Evolutionary conservation across 2,113 vertebrate species (phyloP).

Genomic region (Numenius arquata): DNA sequence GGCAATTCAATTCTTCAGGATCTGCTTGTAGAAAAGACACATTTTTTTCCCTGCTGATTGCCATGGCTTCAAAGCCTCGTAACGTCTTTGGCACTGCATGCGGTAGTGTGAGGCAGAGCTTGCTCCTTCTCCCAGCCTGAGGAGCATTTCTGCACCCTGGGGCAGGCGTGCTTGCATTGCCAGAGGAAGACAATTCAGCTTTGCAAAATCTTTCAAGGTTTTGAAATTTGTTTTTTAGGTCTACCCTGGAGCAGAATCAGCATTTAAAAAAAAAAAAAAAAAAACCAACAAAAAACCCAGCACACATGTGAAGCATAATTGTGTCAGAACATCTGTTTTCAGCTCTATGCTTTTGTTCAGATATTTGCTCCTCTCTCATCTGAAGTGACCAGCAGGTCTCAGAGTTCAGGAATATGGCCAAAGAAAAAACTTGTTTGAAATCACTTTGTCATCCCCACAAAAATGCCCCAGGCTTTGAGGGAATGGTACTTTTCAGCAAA

Average conservation of each 20-base stretch:
- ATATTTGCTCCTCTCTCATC: not conserved
- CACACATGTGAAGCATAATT: not conserved
- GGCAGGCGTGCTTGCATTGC: not conserved
- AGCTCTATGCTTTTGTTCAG: not conserved
- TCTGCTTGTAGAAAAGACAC: not conserved
- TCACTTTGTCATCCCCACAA: not conserved
- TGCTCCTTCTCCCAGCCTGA: not conserved
- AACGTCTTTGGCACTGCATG: not conserved
- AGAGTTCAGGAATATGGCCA: not conserved
- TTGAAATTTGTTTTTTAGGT: not conserved
- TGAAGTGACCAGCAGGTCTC: constrained; percentile 25
- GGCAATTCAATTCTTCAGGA: not conserved
- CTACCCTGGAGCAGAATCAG: not conserved
- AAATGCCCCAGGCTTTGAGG: not conserved
- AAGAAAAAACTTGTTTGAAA: not conserved
- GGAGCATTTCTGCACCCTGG: not conserved
- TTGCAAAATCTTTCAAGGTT: constrained; percentile 17
- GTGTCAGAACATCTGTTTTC: constrained; percentile 37
- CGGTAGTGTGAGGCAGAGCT: not conserved
- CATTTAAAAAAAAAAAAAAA: not conserved
- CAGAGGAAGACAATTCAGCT: constrained; percentile 5
- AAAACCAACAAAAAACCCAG: not conserved
- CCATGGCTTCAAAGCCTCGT: not conserved
- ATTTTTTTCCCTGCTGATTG: not conserved
- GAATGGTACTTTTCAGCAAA: constrained; percentile 35